Evolutionary conservation across 2,797 vertebrate genomes (phyloP), one percentile per base, ranked within the genome.

Genomic region (Strix occidentalis): DNA sequence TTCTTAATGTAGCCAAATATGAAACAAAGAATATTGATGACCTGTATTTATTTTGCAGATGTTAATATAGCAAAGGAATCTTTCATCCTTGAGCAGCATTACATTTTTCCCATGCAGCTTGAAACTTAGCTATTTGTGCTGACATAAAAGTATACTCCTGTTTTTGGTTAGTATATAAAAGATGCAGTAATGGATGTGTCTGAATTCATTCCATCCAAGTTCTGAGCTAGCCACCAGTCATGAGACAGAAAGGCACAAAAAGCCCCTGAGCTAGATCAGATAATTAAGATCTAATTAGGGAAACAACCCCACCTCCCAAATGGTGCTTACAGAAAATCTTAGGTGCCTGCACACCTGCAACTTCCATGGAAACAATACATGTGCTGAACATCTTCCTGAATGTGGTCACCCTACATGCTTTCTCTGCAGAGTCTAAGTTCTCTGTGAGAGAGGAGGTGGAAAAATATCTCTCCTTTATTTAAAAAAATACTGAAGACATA

Each of bases 11-110:
- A 96, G 57, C 39, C 61, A 92, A 95, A 88, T 88, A 45, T 19
- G 28, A 96, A 95, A 92, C 65, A 87, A 84, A 95, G 56, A 96
- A 95, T 88, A 95, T 45, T 86, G 85, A 88, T 93, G 64, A 91
- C 39, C 64, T 72, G 37, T 28, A 82, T 92, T 96, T 96, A 70
- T 93, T 94, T 96, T 88, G 65, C 63, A 95, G 29, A 87, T 70
- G 23, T 75, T 96, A 72, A 81, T 75, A 84, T 1, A 45, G 57
- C 33, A 87, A 78, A 89, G 21, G 53, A 61, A 54, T 89, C 58
- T 75, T 93, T 92, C 68, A 86, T 53, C 80, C 41, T 84, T 64
- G 33, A 57, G 57, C n/a, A 89, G 29, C 15, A 76, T 24, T 54
- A 71, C 13, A 71, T 58, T 90, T 94, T 82, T 78, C 11, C 20